Evolutionary conservation across 2,113 vertebrate species (phyloP).

Genomic region (Chloroceryle aenea): DNA sequence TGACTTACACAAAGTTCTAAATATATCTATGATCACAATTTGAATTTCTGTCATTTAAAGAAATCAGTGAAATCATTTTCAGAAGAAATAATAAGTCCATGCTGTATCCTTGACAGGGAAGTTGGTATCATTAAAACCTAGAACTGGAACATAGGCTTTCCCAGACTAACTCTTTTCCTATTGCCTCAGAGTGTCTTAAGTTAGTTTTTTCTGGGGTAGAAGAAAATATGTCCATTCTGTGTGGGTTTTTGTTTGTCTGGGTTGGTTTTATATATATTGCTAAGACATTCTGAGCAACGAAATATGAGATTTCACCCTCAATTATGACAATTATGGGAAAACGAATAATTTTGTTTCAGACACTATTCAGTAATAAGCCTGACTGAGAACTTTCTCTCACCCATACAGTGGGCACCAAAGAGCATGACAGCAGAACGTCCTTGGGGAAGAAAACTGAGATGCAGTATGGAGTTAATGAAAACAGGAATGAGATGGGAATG

Average conservation of each 20-base stretch:
- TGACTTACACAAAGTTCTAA: background rate
- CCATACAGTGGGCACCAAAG: background rate
- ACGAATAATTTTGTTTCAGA: background rate
- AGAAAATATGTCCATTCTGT: background rate
- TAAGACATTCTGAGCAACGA: background rate
- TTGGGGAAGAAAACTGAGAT: background rate
- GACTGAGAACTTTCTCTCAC: background rate
- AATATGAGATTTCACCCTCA: background rate
- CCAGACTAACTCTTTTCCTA: background rate
- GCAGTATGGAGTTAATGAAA: background rate
- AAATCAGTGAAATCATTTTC: background rate
- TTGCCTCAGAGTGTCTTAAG: background rate
- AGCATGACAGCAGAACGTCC: background rate
- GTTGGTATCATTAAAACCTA: background rate
- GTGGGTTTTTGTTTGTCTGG: background rate
- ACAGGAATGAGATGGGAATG: background rate
- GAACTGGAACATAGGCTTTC: background rate
- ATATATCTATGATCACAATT: background rate
- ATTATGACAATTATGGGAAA: background rate
- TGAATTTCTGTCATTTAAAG: background rate
- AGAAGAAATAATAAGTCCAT: background rate
- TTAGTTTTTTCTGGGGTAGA: background rate
- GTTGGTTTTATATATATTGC: background rate
- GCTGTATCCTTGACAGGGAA: background rate
- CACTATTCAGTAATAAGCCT: background rate